A percentile compares a stretch with the other conserved stretches of the same genome.
Conservation (phyloP, 2,113 vertebrate genomes). For the Grantiella picta region DNA sequence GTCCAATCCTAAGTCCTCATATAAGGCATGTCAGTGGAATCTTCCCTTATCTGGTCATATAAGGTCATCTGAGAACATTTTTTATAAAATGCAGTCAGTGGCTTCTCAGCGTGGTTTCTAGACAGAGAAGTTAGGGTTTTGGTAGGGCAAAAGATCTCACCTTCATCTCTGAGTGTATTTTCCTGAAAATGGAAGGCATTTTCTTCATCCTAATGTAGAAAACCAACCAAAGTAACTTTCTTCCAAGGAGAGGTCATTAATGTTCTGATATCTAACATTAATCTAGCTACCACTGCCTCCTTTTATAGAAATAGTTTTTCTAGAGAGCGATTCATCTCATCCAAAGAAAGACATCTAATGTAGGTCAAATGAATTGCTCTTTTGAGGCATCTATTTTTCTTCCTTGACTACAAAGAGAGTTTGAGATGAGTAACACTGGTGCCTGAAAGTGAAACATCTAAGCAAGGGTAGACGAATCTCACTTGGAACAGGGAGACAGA, state of each 20-base stretch:
- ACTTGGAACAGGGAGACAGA: not conserved
- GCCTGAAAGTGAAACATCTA: not conserved
- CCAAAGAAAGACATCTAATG: not conserved
- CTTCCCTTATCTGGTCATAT: not conserved
- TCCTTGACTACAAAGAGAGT: not conserved
- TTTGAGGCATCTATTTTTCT: not conserved
- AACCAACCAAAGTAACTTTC: not conserved
- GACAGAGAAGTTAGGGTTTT: not conserved
- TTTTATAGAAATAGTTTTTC: not conserved
- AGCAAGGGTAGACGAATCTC: not conserved
- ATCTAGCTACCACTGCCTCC: not conserved
- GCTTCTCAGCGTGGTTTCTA: not conserved
- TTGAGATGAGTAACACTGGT: not conserved
- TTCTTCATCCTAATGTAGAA: not conserved
- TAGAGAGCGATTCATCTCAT: not conserved
- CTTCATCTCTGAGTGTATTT: not conserved
- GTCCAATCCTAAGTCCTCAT: not conserved
- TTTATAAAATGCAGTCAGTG: not conserved
- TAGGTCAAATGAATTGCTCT: constrained; percentile 23
- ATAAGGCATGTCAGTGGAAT: not conserved
- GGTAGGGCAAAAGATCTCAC: not conserved
- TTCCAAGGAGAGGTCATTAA: not conserved
- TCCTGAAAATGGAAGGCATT: not conserved
- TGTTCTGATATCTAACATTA: not conserved
- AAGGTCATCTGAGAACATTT: not conserved